Conservation (phyloP, 2,888 invertebrate genomes). For the Temnothorax unifasciatus region DNA sequence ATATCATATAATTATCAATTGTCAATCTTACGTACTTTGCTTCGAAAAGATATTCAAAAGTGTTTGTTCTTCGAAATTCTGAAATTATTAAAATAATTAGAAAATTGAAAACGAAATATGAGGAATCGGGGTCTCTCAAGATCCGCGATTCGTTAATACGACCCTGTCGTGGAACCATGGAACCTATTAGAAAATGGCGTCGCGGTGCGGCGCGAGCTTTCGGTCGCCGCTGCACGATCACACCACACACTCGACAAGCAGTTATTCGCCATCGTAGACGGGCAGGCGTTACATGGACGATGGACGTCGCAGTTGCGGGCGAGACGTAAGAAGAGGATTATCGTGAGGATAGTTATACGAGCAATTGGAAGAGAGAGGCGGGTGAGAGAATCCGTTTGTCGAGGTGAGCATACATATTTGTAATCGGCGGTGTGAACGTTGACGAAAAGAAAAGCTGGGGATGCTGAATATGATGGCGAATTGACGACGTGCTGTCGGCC, state of each 20-base stretch:
- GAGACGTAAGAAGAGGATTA: background rate
- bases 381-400: conserved; percentile 7
- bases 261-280: conserved; percentile 84
- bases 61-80: too few relatives aligned
- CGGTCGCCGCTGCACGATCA: conserved; percentile 17
- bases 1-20: too few relatives aligned
- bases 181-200: conserved; percentile 83
- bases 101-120: background rate
- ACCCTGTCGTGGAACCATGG: conserved; percentile 10
- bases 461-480: conserved; percentile 15
- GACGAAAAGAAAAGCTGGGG: conserved; percentile 21
- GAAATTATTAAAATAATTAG: background rate
- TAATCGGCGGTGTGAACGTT: conserved; percentile 2
- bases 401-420: conserved; percentile 31
- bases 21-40: too few relatives aligned
- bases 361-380: background rate
- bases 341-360: background rate
- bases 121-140: background rate
- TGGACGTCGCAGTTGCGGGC: conserved; percentile 6
- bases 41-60: too few relatives aligned
- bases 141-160: conserved; percentile 6
- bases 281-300: conserved; percentile 70
- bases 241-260: conserved; percentile 67
- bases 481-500: conserved; percentile 23
- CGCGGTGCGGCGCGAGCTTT: conserved; percentile 74